Evolutionary conservation across 2,888 invertebrate genomes (phyloP).

Genomic region (Diarsia rubi): DNA sequence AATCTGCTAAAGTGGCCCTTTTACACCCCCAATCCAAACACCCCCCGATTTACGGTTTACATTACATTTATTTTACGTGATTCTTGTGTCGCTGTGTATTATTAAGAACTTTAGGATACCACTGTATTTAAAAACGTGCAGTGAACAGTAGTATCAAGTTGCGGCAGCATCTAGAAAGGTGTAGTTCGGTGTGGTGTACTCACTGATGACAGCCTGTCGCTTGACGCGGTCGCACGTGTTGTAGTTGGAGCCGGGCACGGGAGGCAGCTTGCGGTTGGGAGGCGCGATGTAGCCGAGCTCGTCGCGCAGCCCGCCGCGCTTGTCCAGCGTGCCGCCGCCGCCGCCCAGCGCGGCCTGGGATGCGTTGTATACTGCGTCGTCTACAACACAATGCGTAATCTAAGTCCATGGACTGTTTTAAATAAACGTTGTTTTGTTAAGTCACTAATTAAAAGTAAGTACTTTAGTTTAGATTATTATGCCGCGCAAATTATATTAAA

Average conservation of each 20-base stretch:
- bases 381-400: slow-evolving; percentile 81
- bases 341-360: slow-evolving; percentile 92
- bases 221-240: slow-evolving; percentile 98
- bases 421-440: not conserved
- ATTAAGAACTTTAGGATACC: not conserved
- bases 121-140: slow-evolving; percentile 21
- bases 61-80: too few species aligned
- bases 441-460: slow-evolving; percentile 36
- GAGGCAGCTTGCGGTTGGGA: slow-evolving; percentile 97
- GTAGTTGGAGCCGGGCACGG: slow-evolving; percentile 98
- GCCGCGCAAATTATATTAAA: slow-evolving; percentile 75
- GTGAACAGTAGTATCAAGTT: slow-evolving; percentile 9
- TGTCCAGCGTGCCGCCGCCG: slow-evolving; percentile 94
- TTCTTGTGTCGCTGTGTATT: not conserved
- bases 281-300: slow-evolving; percentile 98
- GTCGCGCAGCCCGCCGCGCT: slow-evolving; percentile 95
- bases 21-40: too few species aligned
- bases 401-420: not conserved
- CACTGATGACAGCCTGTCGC: slow-evolving; percentile 97
- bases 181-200: slow-evolving; percentile 84
- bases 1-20: too few species aligned
- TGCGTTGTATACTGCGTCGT: slow-evolving; percentile 97
- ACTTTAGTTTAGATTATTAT: slow-evolving; percentile 32
- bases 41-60: not conserved
- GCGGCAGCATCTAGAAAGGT: not conserved